Evolutionary conservation across 1,140 invertebrate species (phyloP).

Genomic region (Daktulosphaira vitifoliae): DNA sequence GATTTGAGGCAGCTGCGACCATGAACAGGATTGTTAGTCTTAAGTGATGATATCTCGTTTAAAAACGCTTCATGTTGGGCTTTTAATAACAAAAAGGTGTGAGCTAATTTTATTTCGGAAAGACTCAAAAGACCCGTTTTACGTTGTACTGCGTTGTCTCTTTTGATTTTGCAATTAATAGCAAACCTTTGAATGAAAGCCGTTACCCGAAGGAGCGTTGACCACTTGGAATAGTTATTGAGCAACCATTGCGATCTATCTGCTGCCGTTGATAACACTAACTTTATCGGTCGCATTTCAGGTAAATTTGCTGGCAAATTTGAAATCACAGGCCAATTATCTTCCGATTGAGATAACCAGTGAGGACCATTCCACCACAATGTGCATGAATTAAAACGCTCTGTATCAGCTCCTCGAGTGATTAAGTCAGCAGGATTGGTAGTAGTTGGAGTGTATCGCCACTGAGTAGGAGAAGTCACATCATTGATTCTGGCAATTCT

Average conservation of each 20-base stretch:
- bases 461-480: not conserved
- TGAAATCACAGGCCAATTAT: not conserved
- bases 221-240: not conserved
- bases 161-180: slow-evolving; percentile 42
- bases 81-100: no score
- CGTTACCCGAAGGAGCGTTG: not conserved
- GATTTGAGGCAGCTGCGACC: no score
- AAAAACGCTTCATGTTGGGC: no score
- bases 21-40: no score
- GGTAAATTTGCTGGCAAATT: not conserved
- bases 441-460: not conserved
- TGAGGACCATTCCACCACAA: not conserved
- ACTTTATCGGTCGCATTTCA: not conserved
- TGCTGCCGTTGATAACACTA: not conserved
- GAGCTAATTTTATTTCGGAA: no score
- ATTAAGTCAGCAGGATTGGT: slow-evolving; percentile 1
- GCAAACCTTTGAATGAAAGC: slow-evolving; percentile 38
- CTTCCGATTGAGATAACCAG: not conserved
- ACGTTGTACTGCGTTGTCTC: slow-evolving; percentile 43
- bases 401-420: not conserved
- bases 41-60: no score
- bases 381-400: slow-evolving; percentile 1
- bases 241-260: not conserved
- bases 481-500: slow-evolving; percentile 9
- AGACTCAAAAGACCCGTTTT: no score